These are phyloP conservation scores for Hyla sarda DNA, from an alignment of 2,113 vertebrate genomes.

Conservation along the genomic window DNA sequence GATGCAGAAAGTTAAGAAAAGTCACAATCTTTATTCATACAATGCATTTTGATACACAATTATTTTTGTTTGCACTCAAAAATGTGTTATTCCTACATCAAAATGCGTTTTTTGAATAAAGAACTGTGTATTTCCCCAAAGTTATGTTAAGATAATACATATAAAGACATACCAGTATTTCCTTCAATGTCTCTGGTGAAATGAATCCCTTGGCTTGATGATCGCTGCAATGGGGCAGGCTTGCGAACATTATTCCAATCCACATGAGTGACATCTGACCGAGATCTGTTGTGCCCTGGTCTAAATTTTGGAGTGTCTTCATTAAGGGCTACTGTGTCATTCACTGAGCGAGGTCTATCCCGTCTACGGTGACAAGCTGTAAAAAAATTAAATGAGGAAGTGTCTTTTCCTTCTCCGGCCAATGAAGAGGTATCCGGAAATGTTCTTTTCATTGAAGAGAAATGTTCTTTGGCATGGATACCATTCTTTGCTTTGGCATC, in stretches of 20 bases:
- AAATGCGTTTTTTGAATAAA: too few species aligned
- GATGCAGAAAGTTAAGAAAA: too few species aligned
- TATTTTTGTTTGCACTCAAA: too few species aligned
- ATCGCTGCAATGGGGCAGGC: conserved; percentile 66
- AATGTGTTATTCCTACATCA: too few species aligned
- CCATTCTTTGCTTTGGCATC: conserved; percentile 76
- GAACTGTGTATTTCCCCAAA: too few species aligned
- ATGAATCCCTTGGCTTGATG: conserved; percentile 64
- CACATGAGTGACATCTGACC: conserved; percentile 80
- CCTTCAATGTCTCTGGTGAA: conserved; percentile 78
- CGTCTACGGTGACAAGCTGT: conserved; percentile 83
- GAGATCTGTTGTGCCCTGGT: conserved; percentile 88
- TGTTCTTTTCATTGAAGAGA: conserved; percentile 72
- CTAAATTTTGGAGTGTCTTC: conserved; percentile 84
- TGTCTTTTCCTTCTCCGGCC: conserved; percentile 77
- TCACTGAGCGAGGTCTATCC: conserved; percentile 89
- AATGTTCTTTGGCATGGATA: conserved; percentile 81
- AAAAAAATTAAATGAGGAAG: conserved; percentile 79
- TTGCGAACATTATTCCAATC: conserved; percentile 74
- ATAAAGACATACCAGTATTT: conserved; percentile 80
- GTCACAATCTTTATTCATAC: too few species aligned
- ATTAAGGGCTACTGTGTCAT: conserved; percentile 83
- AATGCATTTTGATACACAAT: too few species aligned
- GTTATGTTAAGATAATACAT: background rate
- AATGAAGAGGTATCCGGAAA: conserved; percentile 80